Base-by-base conservation (phyloP, 2,888 invertebrate species). In the Harpalus rubripes region DNA sequence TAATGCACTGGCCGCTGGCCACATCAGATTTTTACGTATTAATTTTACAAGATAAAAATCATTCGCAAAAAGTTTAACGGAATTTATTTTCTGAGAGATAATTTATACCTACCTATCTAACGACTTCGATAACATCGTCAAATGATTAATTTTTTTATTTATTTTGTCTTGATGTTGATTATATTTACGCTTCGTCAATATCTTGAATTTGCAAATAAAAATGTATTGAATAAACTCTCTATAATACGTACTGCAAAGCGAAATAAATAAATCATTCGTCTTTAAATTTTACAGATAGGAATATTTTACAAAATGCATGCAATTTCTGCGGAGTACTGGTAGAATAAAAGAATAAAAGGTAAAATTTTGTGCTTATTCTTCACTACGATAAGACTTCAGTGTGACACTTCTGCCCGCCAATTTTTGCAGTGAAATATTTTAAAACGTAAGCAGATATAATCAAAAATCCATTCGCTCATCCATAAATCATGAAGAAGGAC, bases 391-490 rank as follows among this genome's bases (percentile, higher is more conserved):
- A 74, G 44, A 41, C n/a, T 12, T 2, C 18, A 7, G 22, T 58
- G 78, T 16, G 78, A 78, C 78, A 78, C n/a, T 78, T 78, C 18
- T 52, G 56, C 26, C 39, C 22, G 22, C 39, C 56, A 78, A 56
- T 78, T 78, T 78, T 78, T 78, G 22, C 15, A 78, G 22, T 26
- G 32, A 78, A 78, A 80, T 61, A 80, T 61, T 80, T 80, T 80
- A 80, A 80, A 59, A 41, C 41, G 41, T 32, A 80, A 80, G 80
- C 59, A 80, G 59, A 61, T 80, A 80, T 80, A 80, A 80, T 80
- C 80, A 80, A 80, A 80, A 80, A 80, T 80, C 80, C 80, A 80
- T 80, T 80, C 80, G 3, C 61, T 59, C 80, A 61, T 80, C 59
- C 80, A 80, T 80, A 80, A 80, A 80, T 80, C 80, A 61, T 80